Base-by-base conservation (phyloP, 2,888 invertebrate species). In the Germaria angustata region DNA sequence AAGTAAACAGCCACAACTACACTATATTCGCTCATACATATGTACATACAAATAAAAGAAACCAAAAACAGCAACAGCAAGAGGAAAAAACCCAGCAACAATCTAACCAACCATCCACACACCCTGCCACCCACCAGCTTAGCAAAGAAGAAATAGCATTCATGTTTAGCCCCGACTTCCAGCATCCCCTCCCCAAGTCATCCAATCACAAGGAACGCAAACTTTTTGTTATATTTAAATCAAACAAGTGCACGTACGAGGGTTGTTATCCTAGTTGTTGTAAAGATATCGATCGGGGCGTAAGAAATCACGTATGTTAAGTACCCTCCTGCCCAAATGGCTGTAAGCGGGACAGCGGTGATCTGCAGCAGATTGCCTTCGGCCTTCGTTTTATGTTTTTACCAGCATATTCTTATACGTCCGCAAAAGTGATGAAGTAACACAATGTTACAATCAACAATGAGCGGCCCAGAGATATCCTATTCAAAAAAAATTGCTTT, bases 131-230 rank as follows among this genome's bases (percentile, higher is more conserved):
- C 41, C 24, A 28, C 6, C 24, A n/a, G 17, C n/a, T n/a, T n/a
- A 3, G 0, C 44, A 32, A 28, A 4, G 7, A 17, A 7, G 11
- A 28, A 5, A 5, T 24, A 20, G 49, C 32, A 34, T 53, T 41
- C 17, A 53, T 13, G 55, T 53, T 34, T 24, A 73, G 44, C 53
- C 22, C 34, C 17, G 17, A 36, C 44, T 24, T n/a, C 24, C 13
- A 44, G 5, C 55, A 65, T 34, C 46, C 75, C 73, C 44, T 7
- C 41, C 63, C 44, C 20, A 24, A 28, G 1, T 15, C 44, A 24
- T 51, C 51, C 59, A 76, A 68, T 59, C 68, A 68, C 20, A 68
- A 68, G 36, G 32, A 76, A 59, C n/a, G 24, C 17, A 76, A 46
- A 39, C 20, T 34, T 68, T 34, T 68, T 68, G 28, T 51, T 68